Base-by-base conservation (phyloP, 1,140 invertebrate species). In the Drosophila navojoa region DNA sequence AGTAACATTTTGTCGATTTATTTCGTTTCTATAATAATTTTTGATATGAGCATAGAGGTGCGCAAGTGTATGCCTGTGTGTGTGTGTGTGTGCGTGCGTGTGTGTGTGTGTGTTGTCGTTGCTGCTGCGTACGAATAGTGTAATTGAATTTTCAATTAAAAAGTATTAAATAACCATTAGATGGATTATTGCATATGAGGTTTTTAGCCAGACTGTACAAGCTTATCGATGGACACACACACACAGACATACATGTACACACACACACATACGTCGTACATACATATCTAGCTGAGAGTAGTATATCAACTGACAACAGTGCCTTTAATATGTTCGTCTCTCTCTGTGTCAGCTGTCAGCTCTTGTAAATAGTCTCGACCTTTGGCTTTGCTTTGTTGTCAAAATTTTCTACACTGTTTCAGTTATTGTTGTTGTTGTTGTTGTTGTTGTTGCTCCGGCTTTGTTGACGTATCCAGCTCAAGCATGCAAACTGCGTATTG, bases 301-400 rank as follows among this genome's bases (percentile, higher is more conserved):
- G 9, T 1, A 27, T 40, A 42, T 22, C 49, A 55, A 22, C 10
- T 22, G 29, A 47, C 7, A 58, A 47, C 7, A 58, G 44, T 9
- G 27, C 10, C 62, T 53, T 52, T 38, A 58, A 52, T 52, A 53
- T 58, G 62, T 16, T 59, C 54, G 35, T 32, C 57, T 60, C 64
- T 60, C 64, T 54, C 32, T 57, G 42, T 63, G 67, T 54, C 67
- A 64, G 72, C 71, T 74, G 71, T 58, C 71, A 70, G 15, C 67
- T 71, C 54, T 58, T 71, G 60, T 75, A 64, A 71, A 71, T 71
- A 71, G 71, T 59, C 42, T 29, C 64, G 72, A 70, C 63, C 76
- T 84, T 72, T 63, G 57, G 47, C 49, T 63, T 71, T 45, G 67
- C 60, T 64, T 64, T 64, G 68, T 58, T 64, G 42, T 69, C 71